These are phyloP conservation scores for Zaprionus nigranus DNA, from an alignment of 1,140 invertebrate species.

Conservation along the genomic window DNA sequence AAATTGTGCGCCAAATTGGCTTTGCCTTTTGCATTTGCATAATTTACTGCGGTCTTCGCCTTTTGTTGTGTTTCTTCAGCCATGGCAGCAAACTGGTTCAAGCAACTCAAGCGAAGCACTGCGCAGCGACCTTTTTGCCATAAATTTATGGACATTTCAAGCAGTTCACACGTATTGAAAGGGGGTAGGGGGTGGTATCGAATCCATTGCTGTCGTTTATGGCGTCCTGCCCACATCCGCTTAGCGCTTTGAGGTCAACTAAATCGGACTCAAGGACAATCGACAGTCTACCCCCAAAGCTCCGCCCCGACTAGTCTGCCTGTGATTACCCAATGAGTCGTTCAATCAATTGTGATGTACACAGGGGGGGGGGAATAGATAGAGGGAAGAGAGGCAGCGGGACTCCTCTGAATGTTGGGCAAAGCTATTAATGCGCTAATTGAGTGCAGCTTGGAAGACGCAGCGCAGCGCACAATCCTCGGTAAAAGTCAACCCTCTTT, in stretches of 20 bases:
- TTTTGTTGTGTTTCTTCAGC: conserved; percentile 11
- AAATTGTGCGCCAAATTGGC: conserved; percentile 70
- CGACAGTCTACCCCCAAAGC: no score
- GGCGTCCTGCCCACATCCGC: neutral
- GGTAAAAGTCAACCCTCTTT: neutral
- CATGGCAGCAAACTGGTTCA: conserved; percentile 5
- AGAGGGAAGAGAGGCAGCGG: no score
- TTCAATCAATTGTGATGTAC: neutral
- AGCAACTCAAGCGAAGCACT: conserved; percentile 6
- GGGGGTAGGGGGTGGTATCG: no score
- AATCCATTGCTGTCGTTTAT: neutral
- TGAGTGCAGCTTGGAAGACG: conserved; percentile 1
- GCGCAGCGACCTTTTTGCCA: conserved; percentile 1
- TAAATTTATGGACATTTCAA: conserved; percentile 41
- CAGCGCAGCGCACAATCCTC: neutral
- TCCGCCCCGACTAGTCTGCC: neutral
- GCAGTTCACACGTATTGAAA: conserved; percentile 24
- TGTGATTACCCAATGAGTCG: neutral
- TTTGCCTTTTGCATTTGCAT: conserved; percentile 63
- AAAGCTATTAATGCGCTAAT: conserved; percentile 48
- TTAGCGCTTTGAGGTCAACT: neutral
- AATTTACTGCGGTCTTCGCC: conserved; percentile 49
- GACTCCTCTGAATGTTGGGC: neutral
- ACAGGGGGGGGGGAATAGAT: neutral
- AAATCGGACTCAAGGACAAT: neutral